Evolutionary conservation across 2,888 invertebrate species (phyloP).

Genomic region (Drosophila robusta): DNA sequence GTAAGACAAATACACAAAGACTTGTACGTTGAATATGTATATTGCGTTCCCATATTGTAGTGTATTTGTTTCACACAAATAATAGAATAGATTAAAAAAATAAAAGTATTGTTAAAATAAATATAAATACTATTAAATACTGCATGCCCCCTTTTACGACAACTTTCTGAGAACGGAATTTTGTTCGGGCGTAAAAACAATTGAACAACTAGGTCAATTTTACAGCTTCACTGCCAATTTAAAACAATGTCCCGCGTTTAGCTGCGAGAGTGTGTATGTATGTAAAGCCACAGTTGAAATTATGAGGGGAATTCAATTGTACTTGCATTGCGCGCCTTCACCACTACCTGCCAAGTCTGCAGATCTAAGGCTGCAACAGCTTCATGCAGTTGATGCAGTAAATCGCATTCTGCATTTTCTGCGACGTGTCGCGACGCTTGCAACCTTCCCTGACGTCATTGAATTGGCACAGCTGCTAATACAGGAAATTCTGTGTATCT

Average conservation of each 20-base stretch:
- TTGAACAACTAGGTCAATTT: constrained; percentile 79
- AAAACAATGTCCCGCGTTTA: constrained; percentile 29
- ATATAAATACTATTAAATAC: background rate
- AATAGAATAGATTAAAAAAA: no score
- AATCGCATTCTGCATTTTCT: constrained; percentile 44
- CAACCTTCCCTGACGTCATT: constrained; percentile 44
- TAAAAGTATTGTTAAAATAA: no score
- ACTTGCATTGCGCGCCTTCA: constrained; percentile 13
- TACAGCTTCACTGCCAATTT: constrained; percentile 70
- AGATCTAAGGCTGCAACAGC: constrained; percentile 46
- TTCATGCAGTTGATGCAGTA: constrained; percentile 25
- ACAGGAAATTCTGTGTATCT: constrained; percentile 74
- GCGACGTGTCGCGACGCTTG: constrained; percentile 2
- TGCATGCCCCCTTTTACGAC: background rate
- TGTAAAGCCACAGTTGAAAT: constrained; percentile 24
- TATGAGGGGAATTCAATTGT: constrained; percentile 35
- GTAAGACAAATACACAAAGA: no score
- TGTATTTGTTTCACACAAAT: no score
- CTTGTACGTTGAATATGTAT: no score
- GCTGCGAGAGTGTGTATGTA: constrained; percentile 21
- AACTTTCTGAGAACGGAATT: background rate
- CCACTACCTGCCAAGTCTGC: constrained; percentile 35
- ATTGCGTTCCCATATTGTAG: no score
- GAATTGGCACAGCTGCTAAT: constrained; percentile 48
- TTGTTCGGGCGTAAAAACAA: constrained; percentile 63